phyloP scores from a whole-genome alignment of 2,797 vertebrate species.

The Ficedula albicollis region DNA sequence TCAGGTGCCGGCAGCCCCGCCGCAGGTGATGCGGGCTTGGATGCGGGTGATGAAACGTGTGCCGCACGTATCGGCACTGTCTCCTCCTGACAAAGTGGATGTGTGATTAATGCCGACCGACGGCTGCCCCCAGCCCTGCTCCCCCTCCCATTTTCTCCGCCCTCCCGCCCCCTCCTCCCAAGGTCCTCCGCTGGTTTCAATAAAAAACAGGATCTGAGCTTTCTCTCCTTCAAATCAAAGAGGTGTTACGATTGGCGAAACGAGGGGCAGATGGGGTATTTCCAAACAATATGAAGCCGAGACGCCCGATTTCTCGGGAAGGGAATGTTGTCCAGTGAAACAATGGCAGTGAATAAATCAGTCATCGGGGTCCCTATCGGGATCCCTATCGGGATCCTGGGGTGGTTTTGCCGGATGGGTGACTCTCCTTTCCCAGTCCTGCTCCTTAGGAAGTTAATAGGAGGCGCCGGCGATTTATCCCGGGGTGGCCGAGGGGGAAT shows the following conservation, averaged over 20 bases:
- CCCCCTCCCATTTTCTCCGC: background rate
- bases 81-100: background rate
- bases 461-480: background rate
- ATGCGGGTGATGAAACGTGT: background rate
- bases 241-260: background rate
- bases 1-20: background rate
- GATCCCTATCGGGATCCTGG: background rate
- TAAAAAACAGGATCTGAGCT: constrained; percentile 11
- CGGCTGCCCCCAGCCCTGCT: background rate
- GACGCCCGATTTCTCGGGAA: background rate
- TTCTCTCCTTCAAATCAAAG: background rate
- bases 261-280: constrained; percentile 1
- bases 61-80: background rate
- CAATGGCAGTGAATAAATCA: constrained; percentile 12
- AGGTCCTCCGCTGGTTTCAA: constrained; percentile 11
- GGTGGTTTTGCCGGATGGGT: background rate
- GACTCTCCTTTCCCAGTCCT: background rate
- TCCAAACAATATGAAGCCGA: background rate
- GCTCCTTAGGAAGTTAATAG: background rate
- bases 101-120: background rate
- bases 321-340: background rate
- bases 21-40: background rate
- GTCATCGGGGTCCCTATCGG: background rate
- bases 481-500: background rate
- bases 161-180: background rate